Percentiles rank a stretch among this genome's conserved stretches.
Evolutionary conservation across 2,113 vertebrate species (phyloP).

Genomic region (Amphiprion ocellaris): DNA sequence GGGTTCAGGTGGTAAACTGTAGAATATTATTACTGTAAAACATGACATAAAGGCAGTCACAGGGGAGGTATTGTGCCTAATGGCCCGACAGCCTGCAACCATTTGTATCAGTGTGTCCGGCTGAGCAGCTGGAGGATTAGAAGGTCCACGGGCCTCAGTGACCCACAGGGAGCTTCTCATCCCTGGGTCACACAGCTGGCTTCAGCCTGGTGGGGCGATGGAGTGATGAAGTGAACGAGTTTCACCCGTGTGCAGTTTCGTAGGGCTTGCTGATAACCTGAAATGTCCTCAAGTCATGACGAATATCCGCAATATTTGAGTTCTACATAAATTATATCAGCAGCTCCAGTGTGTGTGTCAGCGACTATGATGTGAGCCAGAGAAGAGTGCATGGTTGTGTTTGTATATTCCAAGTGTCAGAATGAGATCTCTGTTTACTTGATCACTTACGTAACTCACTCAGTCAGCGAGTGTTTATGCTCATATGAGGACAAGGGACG

Average conservation of each 20-base stretch:
- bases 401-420: constrained; percentile 34
- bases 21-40: too few relatives aligned
- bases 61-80: background rate
- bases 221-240: background rate
- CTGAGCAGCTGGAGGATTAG: constrained; percentile 65
- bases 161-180: constrained; percentile 50
- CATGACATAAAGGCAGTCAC: background rate
- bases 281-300: background rate
- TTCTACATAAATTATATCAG: constrained; percentile 10
- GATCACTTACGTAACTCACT: constrained; percentile 21
- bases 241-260: background rate
- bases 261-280: background rate
- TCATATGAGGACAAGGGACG: background rate
- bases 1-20: too few relatives aligned
- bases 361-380: background rate
- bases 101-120: constrained; percentile 26
- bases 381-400: constrained; percentile 16
- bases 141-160: constrained; percentile 47
- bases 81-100: constrained; percentile 1
- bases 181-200: constrained; percentile 67
- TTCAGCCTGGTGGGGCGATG: constrained; percentile 27
- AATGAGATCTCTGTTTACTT: constrained; percentile 38
- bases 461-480: background rate
- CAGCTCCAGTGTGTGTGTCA: background rate
- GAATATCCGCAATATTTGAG: background rate